Percentiles rank a stretch among this genome's conserved stretches.
These are phyloP conservation scores for Dysdera silvatica DNA, from an alignment of 1,140 invertebrate genomes.

Conservation along the genomic window DNA sequence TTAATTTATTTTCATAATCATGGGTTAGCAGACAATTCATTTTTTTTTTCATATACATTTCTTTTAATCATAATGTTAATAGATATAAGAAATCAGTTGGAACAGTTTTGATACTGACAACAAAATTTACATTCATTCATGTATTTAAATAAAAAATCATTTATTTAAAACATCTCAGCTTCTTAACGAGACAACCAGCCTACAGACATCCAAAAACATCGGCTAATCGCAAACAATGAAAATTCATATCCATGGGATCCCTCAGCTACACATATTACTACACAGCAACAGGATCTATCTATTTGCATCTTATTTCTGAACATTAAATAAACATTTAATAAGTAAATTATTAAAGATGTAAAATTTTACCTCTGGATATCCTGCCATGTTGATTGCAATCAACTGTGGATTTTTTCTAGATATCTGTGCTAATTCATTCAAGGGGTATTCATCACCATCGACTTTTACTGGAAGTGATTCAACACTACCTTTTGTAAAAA, in stretches of 20 bases:
- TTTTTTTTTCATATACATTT: too few relatives aligned
- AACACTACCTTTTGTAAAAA: conserved; percentile 68
- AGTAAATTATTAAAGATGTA: neutral
- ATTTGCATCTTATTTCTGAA: neutral
- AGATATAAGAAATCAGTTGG: too few relatives aligned
- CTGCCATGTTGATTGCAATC: conserved; percentile 68
- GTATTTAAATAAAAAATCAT: too few relatives aligned
- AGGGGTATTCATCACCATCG: conserved; percentile 69
- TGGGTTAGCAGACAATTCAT: too few relatives aligned
- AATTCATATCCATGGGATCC: neutral
- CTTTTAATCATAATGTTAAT: too few relatives aligned
- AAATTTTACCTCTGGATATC: conserved; percentile 60
- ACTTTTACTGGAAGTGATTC: conserved; percentile 65
- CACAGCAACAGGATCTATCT: neutral
- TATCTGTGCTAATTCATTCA: conserved; percentile 85
- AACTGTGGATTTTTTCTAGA: conserved; percentile 76
- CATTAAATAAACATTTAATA: neutral
- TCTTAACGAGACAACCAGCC: neutral
- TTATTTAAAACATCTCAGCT: neutral
- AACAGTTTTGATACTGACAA: too few relatives aligned
- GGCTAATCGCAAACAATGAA: neutral
- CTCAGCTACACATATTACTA: neutral
- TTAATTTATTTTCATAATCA: too few relatives aligned
- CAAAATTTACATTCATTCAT: too few relatives aligned
- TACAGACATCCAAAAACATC: neutral